These are phyloP conservation scores for Drosophila nigricruria DNA, from an alignment of 2,888 invertebrate species.

Conservation along the genomic window DNA sequence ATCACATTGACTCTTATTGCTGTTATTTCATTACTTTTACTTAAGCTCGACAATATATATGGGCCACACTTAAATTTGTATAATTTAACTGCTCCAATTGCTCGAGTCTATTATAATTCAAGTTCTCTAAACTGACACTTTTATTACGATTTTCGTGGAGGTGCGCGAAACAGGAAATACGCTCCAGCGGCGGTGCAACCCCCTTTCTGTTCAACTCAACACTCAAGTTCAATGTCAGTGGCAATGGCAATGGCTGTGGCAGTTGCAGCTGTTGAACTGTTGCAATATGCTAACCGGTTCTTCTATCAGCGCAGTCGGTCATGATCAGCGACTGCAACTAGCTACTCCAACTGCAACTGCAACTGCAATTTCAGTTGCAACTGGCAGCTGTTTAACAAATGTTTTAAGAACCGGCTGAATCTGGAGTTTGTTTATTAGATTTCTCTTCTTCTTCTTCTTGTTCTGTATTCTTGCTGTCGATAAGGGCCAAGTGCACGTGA, in stretches of 20 bases:
- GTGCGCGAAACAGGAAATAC: slow-evolving; percentile 43
- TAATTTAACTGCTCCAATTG: slow-evolving; percentile 31
- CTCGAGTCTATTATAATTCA: slow-evolving; percentile 32
- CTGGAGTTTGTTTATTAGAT: slow-evolving; percentile 28
- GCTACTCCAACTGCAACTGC: slow-evolving; percentile 4
- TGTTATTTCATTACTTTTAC: background rate
- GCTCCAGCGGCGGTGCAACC: slow-evolving; percentile 21
- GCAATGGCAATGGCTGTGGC: slow-evolving; percentile 29
- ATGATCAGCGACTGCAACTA: slow-evolving; percentile 30
- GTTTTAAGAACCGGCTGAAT: slow-evolving; percentile 36
- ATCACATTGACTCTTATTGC: slow-evolving; percentile 47
- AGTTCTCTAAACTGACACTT: slow-evolving; percentile 46
- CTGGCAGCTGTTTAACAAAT: slow-evolving; percentile 47
- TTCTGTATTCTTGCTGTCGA: slow-evolving; percentile 8
- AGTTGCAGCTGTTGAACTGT: slow-evolving; percentile 52
- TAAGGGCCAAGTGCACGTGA: slow-evolving; percentile 44
- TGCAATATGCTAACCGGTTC: slow-evolving; percentile 65
- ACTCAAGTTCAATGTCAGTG: slow-evolving; percentile 76
- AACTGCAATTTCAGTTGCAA: slow-evolving; percentile 2
- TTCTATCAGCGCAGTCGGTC: slow-evolving; percentile 28
- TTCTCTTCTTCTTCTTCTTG: background rate
- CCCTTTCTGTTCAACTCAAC: slow-evolving; percentile 10
- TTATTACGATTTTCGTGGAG: slow-evolving; percentile 10
- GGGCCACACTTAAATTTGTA: slow-evolving; percentile 42
- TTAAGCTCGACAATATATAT: slow-evolving; percentile 46